Evolutionary conservation across 2,888 invertebrate species (phyloP), one percentile per base, ranked within the genome.

Genomic region (Trichopria drosophilae): DNA sequence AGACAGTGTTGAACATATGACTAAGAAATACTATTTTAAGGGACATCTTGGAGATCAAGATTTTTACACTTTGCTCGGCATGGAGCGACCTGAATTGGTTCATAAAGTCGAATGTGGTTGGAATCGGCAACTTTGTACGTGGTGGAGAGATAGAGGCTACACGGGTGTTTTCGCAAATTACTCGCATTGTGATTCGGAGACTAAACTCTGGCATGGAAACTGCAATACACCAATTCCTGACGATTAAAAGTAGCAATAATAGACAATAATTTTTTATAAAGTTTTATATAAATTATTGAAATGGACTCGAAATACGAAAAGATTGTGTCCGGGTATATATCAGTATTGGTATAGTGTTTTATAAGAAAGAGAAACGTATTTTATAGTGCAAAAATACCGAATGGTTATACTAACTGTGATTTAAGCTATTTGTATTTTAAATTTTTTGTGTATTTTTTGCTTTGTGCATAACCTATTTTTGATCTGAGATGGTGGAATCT

Each of bases 31-130:
- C 71, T 77, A 77, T 36, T 86, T 86, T 66, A 81, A 81, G 70
- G 87, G 87, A 3, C 88, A 90, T 71, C 78, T 91, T 20, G 90
- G 90, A 1, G 90, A 91, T 74, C 90, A 91, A 73, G 90, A 90
- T 76, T 88, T 87, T 73, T 89, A 86, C 68, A 87, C 88, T 0
- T 73, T 90, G 23, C 65, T 89, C 12, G 85, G 80, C 29, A 76
- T 82, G 76, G 88, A 90, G 64, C 78, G 84, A 62, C 85, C 86
- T 6, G 80, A 85, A 56, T 72, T 90, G 35, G 85, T 91, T 64
- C 83, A 86, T 69, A 81, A 82, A 10, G 73, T 91, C 32, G 84
- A 88, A 52, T 91, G 91, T 68, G 81, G 82, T 4, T 90, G 90
- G 84, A 91, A 91, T 72, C 78, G 88, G 40, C 90, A 91, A 70